These are phyloP conservation scores for Montipora cactus DNA, from an alignment of 64 coral and sea anemone species.

Conservation along the genomic window DNA sequence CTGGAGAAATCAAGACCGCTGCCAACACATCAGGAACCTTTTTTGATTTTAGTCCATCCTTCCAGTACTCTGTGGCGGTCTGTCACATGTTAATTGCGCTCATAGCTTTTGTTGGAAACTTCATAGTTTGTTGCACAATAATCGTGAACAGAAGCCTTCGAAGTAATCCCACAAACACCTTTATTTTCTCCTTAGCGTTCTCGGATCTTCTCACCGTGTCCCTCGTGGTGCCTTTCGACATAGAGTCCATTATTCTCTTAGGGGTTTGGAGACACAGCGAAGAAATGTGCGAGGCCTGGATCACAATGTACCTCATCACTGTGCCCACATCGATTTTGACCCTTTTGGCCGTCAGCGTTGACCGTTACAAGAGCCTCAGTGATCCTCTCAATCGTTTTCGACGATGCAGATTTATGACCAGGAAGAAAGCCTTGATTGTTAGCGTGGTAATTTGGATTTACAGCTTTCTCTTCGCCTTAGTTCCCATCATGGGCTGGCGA, in stretches of 20 bases:
- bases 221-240: constrained; percentile 60
- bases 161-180: constrained; percentile 47
- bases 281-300: constrained; percentile 74
- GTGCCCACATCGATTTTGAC: constrained; percentile 91
- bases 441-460: constrained; percentile 69
- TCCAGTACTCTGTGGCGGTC: constrained; percentile 53
- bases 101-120: constrained; percentile 15
- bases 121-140: constrained; percentile 53
- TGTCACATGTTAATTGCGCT: constrained; percentile 62
- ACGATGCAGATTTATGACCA: constrained; percentile 76
- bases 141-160: constrained; percentile 27
- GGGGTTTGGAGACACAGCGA: constrained; percentile 72
- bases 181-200: constrained; percentile 59
- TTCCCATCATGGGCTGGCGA: constrained; percentile 80
- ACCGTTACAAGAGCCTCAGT: constrained; percentile 85
- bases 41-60: background rate
- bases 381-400: constrained; percentile 81
- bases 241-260: constrained; percentile 47
- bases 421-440: constrained; percentile 72
- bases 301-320: constrained; percentile 74
- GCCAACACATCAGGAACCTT: background rate
- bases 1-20: background rate
- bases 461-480: constrained; percentile 61
- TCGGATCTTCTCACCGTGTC: constrained; percentile 46
- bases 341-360: constrained; percentile 84